These are phyloP conservation scores for Argyresthia goedartella DNA, from an alignment of 2,888 invertebrate genomes.

Conservation along the genomic window DNA sequence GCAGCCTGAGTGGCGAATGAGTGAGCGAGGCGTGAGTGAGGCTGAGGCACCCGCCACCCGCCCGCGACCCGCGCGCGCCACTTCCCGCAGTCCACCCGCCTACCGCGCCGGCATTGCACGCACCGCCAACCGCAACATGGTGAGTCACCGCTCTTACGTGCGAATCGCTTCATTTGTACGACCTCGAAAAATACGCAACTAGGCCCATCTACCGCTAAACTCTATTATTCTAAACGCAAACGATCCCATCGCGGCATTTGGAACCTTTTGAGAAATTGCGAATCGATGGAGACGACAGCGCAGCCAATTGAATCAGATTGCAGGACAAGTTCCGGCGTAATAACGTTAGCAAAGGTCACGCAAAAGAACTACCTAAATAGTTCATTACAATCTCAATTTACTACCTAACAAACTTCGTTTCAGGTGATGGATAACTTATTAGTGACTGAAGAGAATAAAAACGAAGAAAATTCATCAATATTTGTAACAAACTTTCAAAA, in stretches of 20 bases:
- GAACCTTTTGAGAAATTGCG: not conserved
- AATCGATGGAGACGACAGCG: not conserved
- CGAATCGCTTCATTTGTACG: constrained; percentile 51
- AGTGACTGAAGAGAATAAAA: constrained; percentile 45
- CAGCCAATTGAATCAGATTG: not conserved
- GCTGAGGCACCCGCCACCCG: not conserved
- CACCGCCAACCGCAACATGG: constrained; percentile 64
- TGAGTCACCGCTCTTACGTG: constrained; percentile 60
- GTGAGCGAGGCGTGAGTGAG: not conserved
- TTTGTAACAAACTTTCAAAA: constrained; percentile 73
- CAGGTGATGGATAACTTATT: constrained; percentile 68
- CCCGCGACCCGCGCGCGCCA: constrained; percentile 25
- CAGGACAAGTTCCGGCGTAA: not conserved
- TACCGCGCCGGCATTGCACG: constrained; percentile 58
- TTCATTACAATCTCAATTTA: not conserved
- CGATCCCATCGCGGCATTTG: not conserved
- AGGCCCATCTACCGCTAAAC: not conserved
- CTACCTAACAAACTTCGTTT: constrained; percentile 24
- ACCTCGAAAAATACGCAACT: constrained; percentile 9
- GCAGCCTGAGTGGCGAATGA: not conserved
- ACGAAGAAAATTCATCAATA: constrained; percentile 53
- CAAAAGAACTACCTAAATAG: not conserved
- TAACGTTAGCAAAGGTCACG: not conserved
- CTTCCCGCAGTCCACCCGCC: constrained; percentile 50
- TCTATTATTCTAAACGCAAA: not conserved